A percentile compares a stretch with the other conserved stretches of the same genome.
Conservation (phyloP, 1,140 invertebrate species). For the Micrasema longulum region DNA sequence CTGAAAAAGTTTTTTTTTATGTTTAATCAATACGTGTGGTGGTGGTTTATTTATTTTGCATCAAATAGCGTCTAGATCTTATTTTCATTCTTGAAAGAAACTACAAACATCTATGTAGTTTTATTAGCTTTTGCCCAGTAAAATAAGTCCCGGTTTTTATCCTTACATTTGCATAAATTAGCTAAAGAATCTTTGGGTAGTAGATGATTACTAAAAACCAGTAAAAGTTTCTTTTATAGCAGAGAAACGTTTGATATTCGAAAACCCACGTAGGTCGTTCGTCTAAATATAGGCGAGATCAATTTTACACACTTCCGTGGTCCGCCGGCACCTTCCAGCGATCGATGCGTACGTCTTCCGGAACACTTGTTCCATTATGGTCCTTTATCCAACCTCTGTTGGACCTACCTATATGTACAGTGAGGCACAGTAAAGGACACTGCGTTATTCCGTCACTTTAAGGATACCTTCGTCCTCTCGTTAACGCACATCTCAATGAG, state of each 20-base stretch:
- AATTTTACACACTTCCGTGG: constrained; percentile 51
- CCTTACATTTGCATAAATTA: too few relatives aligned
- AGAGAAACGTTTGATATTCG: too few relatives aligned
- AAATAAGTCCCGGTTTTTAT: too few relatives aligned
- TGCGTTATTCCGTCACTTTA: constrained; percentile 32
- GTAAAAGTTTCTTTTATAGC: too few relatives aligned
- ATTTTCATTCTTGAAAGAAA: neutral
- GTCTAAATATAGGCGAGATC: constrained; percentile 34
- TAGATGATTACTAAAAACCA: too few relatives aligned
- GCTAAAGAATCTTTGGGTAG: too few relatives aligned
- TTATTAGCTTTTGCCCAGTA: too few relatives aligned
- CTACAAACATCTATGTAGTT: too few relatives aligned
- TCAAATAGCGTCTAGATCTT: constrained; percentile 9
- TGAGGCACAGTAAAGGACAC: constrained; percentile 13
- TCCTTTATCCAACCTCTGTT: constrained; percentile 19
- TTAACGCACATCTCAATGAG: constrained; percentile 26
- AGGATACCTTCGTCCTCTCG: constrained; percentile 13
- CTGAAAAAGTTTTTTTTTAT: constrained; percentile 35
- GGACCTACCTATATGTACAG: neutral
- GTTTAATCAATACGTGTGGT: constrained; percentile 17
- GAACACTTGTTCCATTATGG: constrained; percentile 41
- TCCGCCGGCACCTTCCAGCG: constrained; percentile 30
- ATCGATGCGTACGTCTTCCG: constrained; percentile 41
- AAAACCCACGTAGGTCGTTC: neutral
- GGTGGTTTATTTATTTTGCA: constrained; percentile 22